Evolutionary conservation across 23 tunicate genomes (phyloP), one percentile per base, ranked within the genome.

Genomic region (Trididemnum clinides): DNA sequence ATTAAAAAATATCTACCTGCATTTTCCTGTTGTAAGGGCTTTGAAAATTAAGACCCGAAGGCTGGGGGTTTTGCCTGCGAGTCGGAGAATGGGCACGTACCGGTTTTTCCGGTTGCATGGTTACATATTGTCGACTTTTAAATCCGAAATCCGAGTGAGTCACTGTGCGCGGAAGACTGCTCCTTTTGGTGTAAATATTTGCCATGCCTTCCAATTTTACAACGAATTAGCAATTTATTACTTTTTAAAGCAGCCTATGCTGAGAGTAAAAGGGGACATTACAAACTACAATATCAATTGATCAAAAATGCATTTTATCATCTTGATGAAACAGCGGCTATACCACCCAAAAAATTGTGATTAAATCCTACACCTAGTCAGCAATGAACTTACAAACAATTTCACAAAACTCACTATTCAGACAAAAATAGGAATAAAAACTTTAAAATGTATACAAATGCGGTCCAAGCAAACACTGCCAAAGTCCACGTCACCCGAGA

Each of bases 51-150:
- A 92, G 77, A 0, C 91, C 91, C 38, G 78, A 39, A 2, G 97
- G 97, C 39, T 92, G 97, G 0, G 97, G 97, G 58, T 92, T 92
- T 63, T 81, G 87, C 38, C 91, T 36, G 44, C 97, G 75, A 19
- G 97, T 87, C 1, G 97, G 91, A 23, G 97, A 92, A 37, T 81
- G 75, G 1, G 78, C 37, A 34, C 88, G 33, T 51, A 83, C 88
- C 29, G 19, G 30, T 66, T n/a, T 23, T 29, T 5, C 5, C n/a
- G 30, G 30, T 30, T 28, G 75, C 10, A 5, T 19, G n/a, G 75
- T 7, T 5, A 62, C 79, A 28, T 80, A 51, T 1, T 80, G 78
- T 20, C 65, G 63, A 59, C 88, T 92, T 77, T 85, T 65, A 31
- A 81, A 87, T 30, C 97, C 97, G 28, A 49, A 92, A 70, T 92